Evolutionary conservation across 1,140 invertebrate genomes (phyloP).

Genomic region (Acromyrmex heyeri): DNA sequence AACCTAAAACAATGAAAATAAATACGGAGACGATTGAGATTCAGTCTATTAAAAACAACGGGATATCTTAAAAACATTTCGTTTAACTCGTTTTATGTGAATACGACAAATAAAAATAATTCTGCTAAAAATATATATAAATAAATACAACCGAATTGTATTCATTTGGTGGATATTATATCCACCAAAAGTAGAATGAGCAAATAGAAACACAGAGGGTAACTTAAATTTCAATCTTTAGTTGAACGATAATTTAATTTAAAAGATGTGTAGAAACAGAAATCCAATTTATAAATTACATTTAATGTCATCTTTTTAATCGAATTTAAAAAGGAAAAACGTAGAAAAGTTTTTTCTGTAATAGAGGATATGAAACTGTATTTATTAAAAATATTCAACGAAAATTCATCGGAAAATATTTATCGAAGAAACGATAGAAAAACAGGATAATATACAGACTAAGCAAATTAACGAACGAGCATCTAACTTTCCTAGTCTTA

Average conservation of each 20-base stretch:
- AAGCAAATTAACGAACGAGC: conserved; percentile 37
- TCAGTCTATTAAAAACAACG: neutral
- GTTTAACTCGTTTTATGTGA: neutral
- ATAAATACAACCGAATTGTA: neutral
- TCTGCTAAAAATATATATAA: neutral
- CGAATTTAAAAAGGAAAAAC: neutral
- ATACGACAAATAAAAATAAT: neutral
- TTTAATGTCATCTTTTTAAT: neutral
- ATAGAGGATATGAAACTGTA: neutral
- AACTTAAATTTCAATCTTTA: neutral
- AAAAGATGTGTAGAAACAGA: neutral
- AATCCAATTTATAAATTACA: conserved; percentile 14
- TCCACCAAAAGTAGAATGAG: neutral
- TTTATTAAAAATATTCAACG: neutral
- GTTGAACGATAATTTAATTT: conserved; percentile 7
- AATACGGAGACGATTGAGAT: neutral
- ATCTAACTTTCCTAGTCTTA: conserved; percentile 40
- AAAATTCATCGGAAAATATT: neutral
- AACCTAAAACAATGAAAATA: neutral
- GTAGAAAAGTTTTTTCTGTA: neutral
- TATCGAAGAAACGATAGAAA: neutral
- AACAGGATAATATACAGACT: neutral
- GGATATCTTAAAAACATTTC: neutral
- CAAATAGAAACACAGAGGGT: neutral
- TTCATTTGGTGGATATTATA: too few species aligned